phyloP scores from a whole-genome alignment of 2,888 invertebrate genomes.

The Shargacucullia verbasci region DNA sequence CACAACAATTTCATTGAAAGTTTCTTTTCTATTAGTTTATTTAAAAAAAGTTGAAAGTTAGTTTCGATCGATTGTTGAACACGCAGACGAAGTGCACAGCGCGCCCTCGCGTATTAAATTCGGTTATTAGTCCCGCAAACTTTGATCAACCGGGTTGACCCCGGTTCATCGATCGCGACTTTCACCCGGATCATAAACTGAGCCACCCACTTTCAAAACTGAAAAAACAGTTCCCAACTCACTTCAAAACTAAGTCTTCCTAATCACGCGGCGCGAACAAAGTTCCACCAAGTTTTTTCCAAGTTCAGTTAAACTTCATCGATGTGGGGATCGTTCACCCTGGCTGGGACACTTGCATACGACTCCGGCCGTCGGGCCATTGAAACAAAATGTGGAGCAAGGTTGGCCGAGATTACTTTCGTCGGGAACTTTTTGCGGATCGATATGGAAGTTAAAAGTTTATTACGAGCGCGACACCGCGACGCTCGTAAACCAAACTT shows the following conservation, averaged over 20 bases:
- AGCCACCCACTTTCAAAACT: conserved; percentile 89
- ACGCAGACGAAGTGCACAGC: conserved; percentile 69
- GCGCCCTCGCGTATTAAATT: conserved; percentile 82
- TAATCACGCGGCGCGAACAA: conserved; percentile 88
- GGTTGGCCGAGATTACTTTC: conserved; percentile 87
- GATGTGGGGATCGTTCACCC: conserved; percentile 88
- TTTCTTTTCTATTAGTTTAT: too few species aligned
- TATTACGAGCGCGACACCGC: conserved; percentile 75
- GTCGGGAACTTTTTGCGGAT: conserved; percentile 84
- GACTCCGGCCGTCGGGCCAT: conserved; percentile 78
- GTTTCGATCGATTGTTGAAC: conserved; percentile 4
- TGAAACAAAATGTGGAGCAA: conserved; percentile 88
- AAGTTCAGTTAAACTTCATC: conserved; percentile 87
- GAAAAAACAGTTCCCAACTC: conserved; percentile 87
- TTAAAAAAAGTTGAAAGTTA: conserved; percentile 2
- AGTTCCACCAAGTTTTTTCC: conserved; percentile 86
- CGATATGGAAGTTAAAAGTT: conserved; percentile 86
- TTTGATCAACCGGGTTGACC: conserved; percentile 86
- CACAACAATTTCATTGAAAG: too few species aligned
- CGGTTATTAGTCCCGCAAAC: conserved; percentile 85
- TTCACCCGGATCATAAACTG: conserved; percentile 89
- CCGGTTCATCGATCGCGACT: conserved; percentile 88
- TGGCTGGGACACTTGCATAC: conserved; percentile 88
- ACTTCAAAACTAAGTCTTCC: conserved; percentile 89
- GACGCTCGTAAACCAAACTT: conserved; percentile 76